Evolutionary conservation across 2,113 vertebrate species (phyloP).

Genomic region (Halcyon malimbica): DNA sequence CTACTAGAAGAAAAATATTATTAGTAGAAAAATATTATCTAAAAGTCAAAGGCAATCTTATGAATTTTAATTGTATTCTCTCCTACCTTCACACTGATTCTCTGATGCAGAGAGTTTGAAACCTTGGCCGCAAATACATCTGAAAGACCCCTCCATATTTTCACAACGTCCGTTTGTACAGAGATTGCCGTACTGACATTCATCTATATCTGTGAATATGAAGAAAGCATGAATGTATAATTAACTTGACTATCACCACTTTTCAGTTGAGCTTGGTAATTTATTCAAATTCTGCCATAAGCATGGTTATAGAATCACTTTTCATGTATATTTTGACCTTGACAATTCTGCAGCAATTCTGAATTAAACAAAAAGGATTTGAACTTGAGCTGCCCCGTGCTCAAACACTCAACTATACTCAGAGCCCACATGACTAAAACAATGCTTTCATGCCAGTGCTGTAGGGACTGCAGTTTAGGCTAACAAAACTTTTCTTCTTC

Average conservation of each 20-base stretch:
- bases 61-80: not conserved
- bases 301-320: not conserved
- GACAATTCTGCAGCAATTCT: not conserved
- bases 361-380: not conserved
- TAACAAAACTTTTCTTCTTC: not conserved
- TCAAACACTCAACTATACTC: not conserved
- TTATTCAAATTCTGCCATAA: not conserved
- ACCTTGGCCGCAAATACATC: conserved; percentile 86
- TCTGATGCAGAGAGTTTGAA: conserved; percentile 81
- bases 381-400: not conserved
- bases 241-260: not conserved
- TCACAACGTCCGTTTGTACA: conserved; percentile 88
- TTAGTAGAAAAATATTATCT: not conserved
- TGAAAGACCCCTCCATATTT: conserved; percentile 90
- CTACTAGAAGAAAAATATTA: not conserved
- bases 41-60: not conserved
- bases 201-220: conserved; percentile 85
- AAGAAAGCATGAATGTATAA: not conserved
- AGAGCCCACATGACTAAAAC: not conserved
- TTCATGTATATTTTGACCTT: not conserved
- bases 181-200: conserved; percentile 87
- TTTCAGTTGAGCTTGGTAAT: not conserved
- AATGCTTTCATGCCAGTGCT: not conserved
- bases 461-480: not conserved
- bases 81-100: conserved; percentile 91